Evolutionary conservation across 2,797 vertebrate species (phyloP).

Genomic region (Cuculus canorus): DNA sequence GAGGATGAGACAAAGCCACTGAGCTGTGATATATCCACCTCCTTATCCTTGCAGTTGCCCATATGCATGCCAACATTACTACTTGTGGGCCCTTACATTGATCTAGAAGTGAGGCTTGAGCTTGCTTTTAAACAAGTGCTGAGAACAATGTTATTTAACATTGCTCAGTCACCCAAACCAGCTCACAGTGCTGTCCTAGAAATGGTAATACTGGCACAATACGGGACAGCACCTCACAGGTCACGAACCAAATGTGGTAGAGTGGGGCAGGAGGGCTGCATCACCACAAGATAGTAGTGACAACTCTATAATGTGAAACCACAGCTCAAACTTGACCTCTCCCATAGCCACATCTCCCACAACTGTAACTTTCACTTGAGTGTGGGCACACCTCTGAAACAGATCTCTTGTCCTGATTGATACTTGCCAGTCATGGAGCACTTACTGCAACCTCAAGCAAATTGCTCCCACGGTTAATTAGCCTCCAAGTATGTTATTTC

Average conservation of each 20-base stretch:
- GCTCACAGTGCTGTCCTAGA: background rate
- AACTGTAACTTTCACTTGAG: background rate
- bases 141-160: background rate
- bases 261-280: background rate
- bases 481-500: slow-evolving; percentile 13
- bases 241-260: background rate
- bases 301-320: background rate
- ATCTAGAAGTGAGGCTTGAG: background rate
- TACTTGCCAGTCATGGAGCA: background rate
- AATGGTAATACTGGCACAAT: background rate
- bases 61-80: background rate
- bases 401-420: background rate
- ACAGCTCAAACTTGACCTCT: background rate
- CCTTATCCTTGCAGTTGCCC: background rate
- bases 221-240: background rate
- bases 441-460: slow-evolving; percentile 1
- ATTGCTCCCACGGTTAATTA: slow-evolving; percentile 44
- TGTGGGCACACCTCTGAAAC: background rate
- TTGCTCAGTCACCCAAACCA: background rate
- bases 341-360: background rate
- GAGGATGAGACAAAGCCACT: background rate
- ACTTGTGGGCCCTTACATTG: no score
- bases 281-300: background rate
- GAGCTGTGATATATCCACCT: background rate
- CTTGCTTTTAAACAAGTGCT: background rate